Conservation (phyloP, 2,888 invertebrate species). For the Polymixis flavicincta region DNA sequence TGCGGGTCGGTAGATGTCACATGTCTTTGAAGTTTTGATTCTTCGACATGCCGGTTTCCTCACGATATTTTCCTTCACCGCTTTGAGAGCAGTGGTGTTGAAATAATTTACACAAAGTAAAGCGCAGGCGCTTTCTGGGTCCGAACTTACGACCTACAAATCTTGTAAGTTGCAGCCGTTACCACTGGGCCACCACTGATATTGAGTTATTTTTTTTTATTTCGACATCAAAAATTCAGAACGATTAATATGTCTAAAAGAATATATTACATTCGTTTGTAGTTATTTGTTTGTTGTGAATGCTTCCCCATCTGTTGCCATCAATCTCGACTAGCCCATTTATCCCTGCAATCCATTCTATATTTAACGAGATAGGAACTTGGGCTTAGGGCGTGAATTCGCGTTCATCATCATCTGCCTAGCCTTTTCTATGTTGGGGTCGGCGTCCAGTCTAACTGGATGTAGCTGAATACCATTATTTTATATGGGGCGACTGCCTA, state of each 20-base stretch:
- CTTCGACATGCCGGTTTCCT: too few relatives aligned
- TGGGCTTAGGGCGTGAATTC: constrained; percentile 6
- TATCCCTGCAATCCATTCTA: constrained; percentile 27
- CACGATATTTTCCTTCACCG: too few relatives aligned
- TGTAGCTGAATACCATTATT: not conserved
- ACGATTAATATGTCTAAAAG: not conserved
- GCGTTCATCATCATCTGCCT: not conserved
- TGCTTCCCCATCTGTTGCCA: constrained; percentile 34
- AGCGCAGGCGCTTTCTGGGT: too few relatives aligned
- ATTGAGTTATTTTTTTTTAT: not conserved
- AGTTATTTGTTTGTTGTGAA: constrained; percentile 23
- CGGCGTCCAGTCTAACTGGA: not conserved
- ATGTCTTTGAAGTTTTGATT: too few relatives aligned
- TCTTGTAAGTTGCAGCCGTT: too few relatives aligned
- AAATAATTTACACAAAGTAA: too few relatives aligned
- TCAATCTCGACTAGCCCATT: constrained; percentile 44
- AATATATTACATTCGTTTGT: constrained; percentile 15
- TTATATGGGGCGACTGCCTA: too few relatives aligned
- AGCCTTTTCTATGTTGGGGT: not conserved
- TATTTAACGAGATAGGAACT: constrained; percentile 24
- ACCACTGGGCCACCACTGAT: too few relatives aligned
- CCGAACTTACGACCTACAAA: too few relatives aligned
- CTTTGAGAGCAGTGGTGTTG: too few relatives aligned
- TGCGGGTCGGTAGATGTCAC: too few relatives aligned
- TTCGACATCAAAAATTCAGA: not conserved